Evolutionary conservation across 2,888 invertebrate genomes (phyloP), one percentile per base, ranked within the genome.

Genomic region (Xestia ashworthii): DNA sequence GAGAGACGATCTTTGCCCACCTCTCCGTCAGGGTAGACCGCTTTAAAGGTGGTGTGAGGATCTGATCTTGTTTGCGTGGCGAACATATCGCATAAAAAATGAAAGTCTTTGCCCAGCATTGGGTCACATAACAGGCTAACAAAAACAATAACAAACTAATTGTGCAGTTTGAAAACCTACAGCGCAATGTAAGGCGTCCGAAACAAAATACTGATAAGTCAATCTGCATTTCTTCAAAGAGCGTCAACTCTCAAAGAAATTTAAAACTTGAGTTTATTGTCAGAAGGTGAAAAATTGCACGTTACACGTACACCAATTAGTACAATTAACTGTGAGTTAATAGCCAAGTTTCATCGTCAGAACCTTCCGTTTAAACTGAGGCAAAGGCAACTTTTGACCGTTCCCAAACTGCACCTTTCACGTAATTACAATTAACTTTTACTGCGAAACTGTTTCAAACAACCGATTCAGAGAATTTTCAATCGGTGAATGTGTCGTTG

Each of bases 371-470:
- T 44, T 48, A 65, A 44, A 68, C 48, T 1, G 22, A 50, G 14
- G 12, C 25, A 84, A 80, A 62, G 12, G 19, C 25, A 82, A 80
- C 60, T 82, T 68, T 32, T 55, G 14, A 5, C 22, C 16, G 38
- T 62, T 69, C 4, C 11, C 66, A 50, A 83, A 73, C 76, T 86
- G 80, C 80, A 83, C 65, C 62, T 58, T 76, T 55, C 25, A 68
- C 55, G 19, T 53, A 70, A 80, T 85, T 81, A 71, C 50, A 55
- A 75, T 80, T 53, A 78, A 84, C 70, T 75, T 84, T n/a, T n/a
- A 62, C 70, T 53, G 62, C 16, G n/a, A n/a, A n/a, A n/a, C n/a
- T n/a, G 58, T 76, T 76, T 19, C 25, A 25, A 74, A 72, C n/a
- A 70, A 41, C 55, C 22, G 11, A n/a, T 41, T 69, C 58, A 14